These are phyloP conservation scores for Psilanteris sp. DNA, from an alignment of 1,140 invertebrate species.

Conservation along the genomic window DNA sequence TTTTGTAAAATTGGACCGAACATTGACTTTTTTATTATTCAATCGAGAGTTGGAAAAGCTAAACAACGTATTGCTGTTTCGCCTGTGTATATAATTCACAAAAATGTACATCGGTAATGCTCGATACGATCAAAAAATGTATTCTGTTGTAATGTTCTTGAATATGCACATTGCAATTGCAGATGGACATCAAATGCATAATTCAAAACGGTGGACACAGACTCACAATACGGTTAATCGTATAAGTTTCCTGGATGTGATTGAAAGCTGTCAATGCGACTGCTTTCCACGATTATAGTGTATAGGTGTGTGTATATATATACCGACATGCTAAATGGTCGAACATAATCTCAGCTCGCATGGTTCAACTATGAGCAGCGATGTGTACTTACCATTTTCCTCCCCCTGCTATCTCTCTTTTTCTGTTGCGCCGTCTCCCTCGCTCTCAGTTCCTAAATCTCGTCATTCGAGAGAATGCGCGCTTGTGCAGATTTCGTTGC, in stretches of 20 bases:
- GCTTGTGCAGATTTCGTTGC: constrained; percentile 21
- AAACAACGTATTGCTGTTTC: too few species aligned
- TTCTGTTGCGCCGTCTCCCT: too few species aligned
- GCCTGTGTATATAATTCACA: constrained; percentile 4
- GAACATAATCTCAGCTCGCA: constrained; percentile 38
- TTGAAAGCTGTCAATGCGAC: constrained; percentile 56
- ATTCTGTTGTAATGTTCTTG: too few species aligned
- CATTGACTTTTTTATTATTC: too few species aligned
- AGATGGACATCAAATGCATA: constrained; percentile 16
- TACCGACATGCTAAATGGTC: constrained; percentile 44
- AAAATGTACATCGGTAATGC: constrained; percentile 16
- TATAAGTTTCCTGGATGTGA: constrained; percentile 53
- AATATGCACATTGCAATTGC: constrained; percentile 10
- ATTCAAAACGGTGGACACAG: constrained; percentile 17
- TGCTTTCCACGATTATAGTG: constrained; percentile 42
- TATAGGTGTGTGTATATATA: constrained; percentile 48
- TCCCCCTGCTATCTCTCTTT: too few species aligned
- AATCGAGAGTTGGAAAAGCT: too few species aligned
- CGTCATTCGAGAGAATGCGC: constrained; percentile 3
- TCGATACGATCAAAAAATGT: constrained; percentile 1
- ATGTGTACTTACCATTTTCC: constrained; percentile 13
- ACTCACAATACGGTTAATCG: constrained; percentile 51
- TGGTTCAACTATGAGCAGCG: too few species aligned
- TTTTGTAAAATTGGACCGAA: too few species aligned
- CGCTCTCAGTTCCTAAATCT: constrained; percentile 5